Base-by-base conservation (phyloP, 2,888 invertebrate genomes). In the Saturnia japonica region DNA sequence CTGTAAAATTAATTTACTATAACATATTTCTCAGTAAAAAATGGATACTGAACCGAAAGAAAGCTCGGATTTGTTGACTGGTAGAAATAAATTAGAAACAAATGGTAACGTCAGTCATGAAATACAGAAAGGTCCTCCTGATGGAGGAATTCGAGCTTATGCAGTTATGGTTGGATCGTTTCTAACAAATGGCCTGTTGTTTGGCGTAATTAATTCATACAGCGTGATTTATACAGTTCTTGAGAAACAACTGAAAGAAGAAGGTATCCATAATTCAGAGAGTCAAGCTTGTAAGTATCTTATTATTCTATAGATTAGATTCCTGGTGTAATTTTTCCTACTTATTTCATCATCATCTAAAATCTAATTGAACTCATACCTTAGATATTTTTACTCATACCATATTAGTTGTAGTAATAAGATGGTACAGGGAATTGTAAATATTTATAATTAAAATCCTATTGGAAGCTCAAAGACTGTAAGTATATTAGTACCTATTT, bases 121-220 rank as follows among this genome's bases (percentile, higher is more conserved):
- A 70, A 79, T 80, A 40, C 70, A 71, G 54, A 84, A 80, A 68
- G 91, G 89, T 43, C 95, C 95, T 34, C 96, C 96, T 0, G 97
- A 98, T 89, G 97, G 97, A 16, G 97, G 97, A 0, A 77, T 95
- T 19, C 95, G 97, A 80, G 98, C 97, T 0, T 97, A 97, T 96
- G 89, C 96, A 73, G 96, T 98, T 22, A 95, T 98, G 95, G 80
- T 97, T 62, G 97, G 96, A 64, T 97, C 98, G 72, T 98, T 98
- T 88, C 93, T 98, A 72, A 97, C 97, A 82, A 98, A 99, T 89
- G 98, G 98, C 9, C 96, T 98, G 69, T 94, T 99, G 69, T 98
- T 98, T 88, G 98, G 98, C 67, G 96, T 98, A 66, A 98, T 99
- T 82, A 99, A 99, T 92, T 97, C 97, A 0, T 98, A 97, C 85